A percentile compares a stretch with the other conserved stretches of the same genome.
Evolutionary conservation across 1,140 invertebrate species (phyloP).

Genomic region (Anastrepha ludens): DNA sequence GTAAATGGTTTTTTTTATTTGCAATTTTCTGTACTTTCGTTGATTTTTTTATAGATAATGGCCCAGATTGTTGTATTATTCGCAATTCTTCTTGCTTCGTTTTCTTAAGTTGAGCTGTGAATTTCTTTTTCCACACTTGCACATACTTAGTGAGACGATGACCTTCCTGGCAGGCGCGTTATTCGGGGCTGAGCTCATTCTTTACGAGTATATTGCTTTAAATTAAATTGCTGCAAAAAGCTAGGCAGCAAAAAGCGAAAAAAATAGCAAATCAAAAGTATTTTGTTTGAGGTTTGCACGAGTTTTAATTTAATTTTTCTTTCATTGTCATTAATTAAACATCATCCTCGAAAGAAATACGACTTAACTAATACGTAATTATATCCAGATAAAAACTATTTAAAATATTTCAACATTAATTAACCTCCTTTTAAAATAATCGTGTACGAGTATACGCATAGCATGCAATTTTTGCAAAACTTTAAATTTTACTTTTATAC

Average conservation of each 20-base stretch:
- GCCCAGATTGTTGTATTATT: constrained; percentile 7
- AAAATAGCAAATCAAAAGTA: not conserved
- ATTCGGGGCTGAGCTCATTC: constrained; percentile 19
- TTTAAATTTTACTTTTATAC: no score
- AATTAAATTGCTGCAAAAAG: constrained; percentile 21
- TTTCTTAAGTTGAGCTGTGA: not conserved
- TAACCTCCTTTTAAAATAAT: no score
- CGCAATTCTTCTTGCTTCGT: not conserved
- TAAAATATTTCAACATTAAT: no score
- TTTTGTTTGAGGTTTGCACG: no score
- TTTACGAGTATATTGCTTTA: not conserved
- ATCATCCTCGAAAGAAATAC: no score
- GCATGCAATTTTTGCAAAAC: no score
- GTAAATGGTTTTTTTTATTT: not conserved
- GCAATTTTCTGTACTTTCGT: not conserved
- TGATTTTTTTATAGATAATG: constrained; percentile 30
- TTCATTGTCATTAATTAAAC: no score
- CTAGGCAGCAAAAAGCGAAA: not conserved
- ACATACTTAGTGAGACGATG: constrained; percentile 1
- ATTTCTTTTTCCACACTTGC: constrained; percentile 16
- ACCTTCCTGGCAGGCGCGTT: constrained; percentile 40
- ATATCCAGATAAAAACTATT: no score
- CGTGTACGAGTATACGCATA: no score
- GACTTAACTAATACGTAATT: no score
- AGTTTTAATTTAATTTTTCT: no score